Evolutionary conservation across 92 coral and sea anemone species (phyloP), one percentile per base, ranked within the genome.

Genomic region (Pocillopora grandis): DNA sequence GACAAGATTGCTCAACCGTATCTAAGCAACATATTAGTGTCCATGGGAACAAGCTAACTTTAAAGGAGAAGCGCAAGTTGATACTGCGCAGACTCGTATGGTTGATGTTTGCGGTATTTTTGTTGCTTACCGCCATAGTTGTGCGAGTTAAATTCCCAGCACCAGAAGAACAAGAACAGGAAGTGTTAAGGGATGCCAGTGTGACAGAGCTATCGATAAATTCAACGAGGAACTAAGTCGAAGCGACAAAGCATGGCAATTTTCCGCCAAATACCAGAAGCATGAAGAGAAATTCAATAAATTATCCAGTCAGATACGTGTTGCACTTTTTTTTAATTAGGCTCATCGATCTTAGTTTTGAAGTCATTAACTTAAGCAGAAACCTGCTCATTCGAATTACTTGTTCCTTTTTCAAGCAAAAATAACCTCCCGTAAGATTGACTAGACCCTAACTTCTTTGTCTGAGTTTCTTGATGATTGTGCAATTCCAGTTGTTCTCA

Each of bases 1-100:
- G 48, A 23, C 42, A 10, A 36, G 66, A 57, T 69, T 20, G 74
- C 15, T 36, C 9, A 36, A 33, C 35, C 55, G 77, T 31, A 31
- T 0, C 85, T 69, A 36, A 19, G 77, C 56, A 69, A 35, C 77
- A 69, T 21, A 36, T 62, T 17, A 33, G 76, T 33, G 42, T 70
- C 69, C 14, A 58, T 81, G 69, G 78, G 3, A 70, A 58, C 68
- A 16, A 62, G 61, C 33, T 81, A 66, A 70, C 85, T 36, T 60
- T 37, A 37, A 11, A 14, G 37, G 58, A 81, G 68, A 81, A 81
- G 13, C 23, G 75, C 8, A 16, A 18, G 18, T 70, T 81, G 13
- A 14, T 70, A 33, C 49, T 58, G 64, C 68, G 77, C 17, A 36
- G 85, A 55, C 70, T 81, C 31, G 57, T 71, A 68, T 72, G 69